A percentile compares a stretch with the other conserved stretches of the same genome.
These are phyloP conservation scores for Orthosia gracilis DNA, from an alignment of 2,888 invertebrate genomes.

Conservation along the genomic window DNA sequence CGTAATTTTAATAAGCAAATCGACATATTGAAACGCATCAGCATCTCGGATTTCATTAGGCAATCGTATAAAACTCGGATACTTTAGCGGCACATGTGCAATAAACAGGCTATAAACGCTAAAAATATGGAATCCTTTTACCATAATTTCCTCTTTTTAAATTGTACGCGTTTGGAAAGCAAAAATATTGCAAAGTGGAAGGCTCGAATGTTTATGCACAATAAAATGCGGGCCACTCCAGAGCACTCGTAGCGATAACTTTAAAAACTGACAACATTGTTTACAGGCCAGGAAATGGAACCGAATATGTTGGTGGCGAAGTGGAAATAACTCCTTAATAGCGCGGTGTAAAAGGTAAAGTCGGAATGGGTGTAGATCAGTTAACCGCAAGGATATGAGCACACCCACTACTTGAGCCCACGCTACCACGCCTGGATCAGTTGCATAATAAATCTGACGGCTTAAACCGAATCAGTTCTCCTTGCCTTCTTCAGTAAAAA, in stretches of 20 bases:
- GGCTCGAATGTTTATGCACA: conserved; percentile 39
- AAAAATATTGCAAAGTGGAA: conserved; percentile 64
- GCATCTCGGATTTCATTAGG: conserved; percentile 80
- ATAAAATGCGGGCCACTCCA: conserved; percentile 52
- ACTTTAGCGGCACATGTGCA: conserved; percentile 69
- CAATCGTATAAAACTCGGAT: conserved; percentile 72
- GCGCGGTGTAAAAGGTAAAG: conserved; percentile 33
- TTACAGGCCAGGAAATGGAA: conserved; percentile 29
- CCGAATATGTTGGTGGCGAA: conserved; percentile 25
- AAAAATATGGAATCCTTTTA: conserved; percentile 74
- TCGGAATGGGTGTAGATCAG: conserved; percentile 51
- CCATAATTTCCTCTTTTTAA: conserved; percentile 73
- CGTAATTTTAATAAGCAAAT: conserved; percentile 81
- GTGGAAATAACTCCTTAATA: conserved; percentile 45
- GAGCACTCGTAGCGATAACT: conserved; percentile 28
- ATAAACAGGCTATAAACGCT: conserved; percentile 75
- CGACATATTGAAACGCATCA: conserved; percentile 68
- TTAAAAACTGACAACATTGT: conserved; percentile 43
- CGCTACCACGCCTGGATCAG: conserved; percentile 62
- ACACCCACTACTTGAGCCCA: conserved; percentile 65
- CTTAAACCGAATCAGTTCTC: conserved; percentile 31
- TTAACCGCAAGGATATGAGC: conserved; percentile 58
- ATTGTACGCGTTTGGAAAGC: conserved; percentile 59
- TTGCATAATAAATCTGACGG: conserved; percentile 51
- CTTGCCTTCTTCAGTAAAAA: conserved; percentile 33